phyloP scores from a whole-genome alignment of 2,113 vertebrate species.

The Arenaria interpres region DNA sequence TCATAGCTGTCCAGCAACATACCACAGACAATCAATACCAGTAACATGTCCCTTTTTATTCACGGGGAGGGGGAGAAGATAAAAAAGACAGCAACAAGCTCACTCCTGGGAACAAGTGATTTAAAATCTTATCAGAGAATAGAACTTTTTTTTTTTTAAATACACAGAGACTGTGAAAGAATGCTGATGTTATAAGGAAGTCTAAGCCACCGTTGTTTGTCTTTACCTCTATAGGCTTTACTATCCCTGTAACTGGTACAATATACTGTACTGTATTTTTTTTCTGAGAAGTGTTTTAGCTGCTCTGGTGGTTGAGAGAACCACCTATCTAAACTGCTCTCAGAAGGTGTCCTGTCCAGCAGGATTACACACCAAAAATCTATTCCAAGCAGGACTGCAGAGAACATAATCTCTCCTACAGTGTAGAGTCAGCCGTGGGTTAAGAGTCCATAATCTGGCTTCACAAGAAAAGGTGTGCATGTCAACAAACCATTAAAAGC shows the following conservation, averaged over 20 bases:
- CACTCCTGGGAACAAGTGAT: neutral
- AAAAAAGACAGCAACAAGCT: neutral
- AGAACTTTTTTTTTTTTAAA: neutral
- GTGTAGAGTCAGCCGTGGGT: neutral
- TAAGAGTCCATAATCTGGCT: neutral
- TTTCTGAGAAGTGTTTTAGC: neutral
- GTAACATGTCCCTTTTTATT: neutral
- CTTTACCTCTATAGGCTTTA: neutral
- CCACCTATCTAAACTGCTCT: neutral
- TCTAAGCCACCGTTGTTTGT: neutral
- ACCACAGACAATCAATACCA: neutral
- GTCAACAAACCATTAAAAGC: neutral
- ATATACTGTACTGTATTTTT: neutral
- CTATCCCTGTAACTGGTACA: neutral
- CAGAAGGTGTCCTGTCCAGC: neutral
- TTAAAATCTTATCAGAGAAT: neutral
- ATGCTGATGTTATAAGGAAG: neutral
- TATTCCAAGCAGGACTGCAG: neutral
- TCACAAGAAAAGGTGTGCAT: neutral
- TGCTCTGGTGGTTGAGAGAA: neutral
- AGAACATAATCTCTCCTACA: neutral
- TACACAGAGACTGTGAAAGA: neutral
- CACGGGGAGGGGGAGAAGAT: neutral
- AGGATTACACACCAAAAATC: neutral
- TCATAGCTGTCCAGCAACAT: neutral